A percentile compares a stretch with the other conserved stretches of the same genome.
These are phyloP conservation scores for Patella caerulea DNA, from an alignment of 2,888 invertebrate species.

Conservation along the genomic window DNA sequence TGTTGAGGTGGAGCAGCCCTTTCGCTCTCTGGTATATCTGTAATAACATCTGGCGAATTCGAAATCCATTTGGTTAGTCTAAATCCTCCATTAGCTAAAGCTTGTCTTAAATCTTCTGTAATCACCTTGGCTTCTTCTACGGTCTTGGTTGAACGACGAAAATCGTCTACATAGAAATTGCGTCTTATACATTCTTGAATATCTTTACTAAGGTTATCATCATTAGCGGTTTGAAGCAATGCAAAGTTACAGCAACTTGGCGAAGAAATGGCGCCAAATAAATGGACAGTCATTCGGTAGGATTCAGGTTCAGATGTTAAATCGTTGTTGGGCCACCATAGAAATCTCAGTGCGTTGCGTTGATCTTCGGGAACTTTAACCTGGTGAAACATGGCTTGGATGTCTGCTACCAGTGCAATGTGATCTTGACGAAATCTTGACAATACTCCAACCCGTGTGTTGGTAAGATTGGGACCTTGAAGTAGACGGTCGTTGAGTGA, in stretches of 20 bases:
- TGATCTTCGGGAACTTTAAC: conserved; percentile 22
- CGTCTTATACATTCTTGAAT: background rate
- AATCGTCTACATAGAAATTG: conserved; percentile 19
- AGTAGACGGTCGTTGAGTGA: conserved; percentile 22
- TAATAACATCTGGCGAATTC: too few relatives aligned
- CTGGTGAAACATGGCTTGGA: conserved; percentile 27
- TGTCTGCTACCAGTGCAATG: conserved; percentile 25
- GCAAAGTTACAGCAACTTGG: conserved; percentile 13
- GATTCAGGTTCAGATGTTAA: background rate
- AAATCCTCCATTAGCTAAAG: too few relatives aligned
- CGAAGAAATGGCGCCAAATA: conserved; percentile 32
- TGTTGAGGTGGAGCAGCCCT: background rate
- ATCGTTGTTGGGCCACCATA: conserved; percentile 15
- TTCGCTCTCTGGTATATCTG: background rate
- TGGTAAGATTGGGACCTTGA: conserved; percentile 27
- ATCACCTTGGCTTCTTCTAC: too few relatives aligned
- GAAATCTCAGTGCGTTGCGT: background rate
- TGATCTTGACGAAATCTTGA: conserved; percentile 18
- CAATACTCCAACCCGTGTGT: conserved; percentile 20
- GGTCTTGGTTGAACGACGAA: background rate
- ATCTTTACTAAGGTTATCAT: background rate
- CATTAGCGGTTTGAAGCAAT: background rate
- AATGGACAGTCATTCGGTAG: conserved; percentile 32
- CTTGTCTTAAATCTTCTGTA: too few relatives aligned
- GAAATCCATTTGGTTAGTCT: too few relatives aligned